Evolutionary conservation across 2,113 vertebrate genomes (phyloP).

Genomic region (Coracopsis vasa): DNA sequence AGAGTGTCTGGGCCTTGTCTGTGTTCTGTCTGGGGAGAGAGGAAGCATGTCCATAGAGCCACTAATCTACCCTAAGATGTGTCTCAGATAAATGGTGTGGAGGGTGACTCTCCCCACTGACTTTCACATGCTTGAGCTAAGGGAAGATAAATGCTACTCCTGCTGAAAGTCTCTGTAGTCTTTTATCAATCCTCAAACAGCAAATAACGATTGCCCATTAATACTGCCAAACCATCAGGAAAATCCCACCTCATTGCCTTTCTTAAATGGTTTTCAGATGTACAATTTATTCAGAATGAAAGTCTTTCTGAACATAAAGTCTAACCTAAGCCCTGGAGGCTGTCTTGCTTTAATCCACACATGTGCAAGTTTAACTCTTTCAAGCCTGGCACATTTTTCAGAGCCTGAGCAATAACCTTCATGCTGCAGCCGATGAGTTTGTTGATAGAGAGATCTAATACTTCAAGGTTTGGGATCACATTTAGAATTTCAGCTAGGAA

Average conservation of each 20-base stretch:
- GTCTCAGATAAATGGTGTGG: conserved; percentile 7
- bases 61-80: background rate
- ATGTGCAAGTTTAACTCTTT: conserved; percentile 79
- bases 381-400: conserved; percentile 72
- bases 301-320: conserved; percentile 30
- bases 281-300: conserved; percentile 15
- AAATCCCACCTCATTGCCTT: conserved; percentile 44
- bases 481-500: conserved; percentile 73
- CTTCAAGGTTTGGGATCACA: conserved; percentile 68
- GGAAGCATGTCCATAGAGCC: background rate
- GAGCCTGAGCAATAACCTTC: conserved; percentile 67
- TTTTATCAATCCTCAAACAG: conserved; percentile 38
- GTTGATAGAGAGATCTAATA: conserved; percentile 87
- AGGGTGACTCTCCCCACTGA: conserved; percentile 6
- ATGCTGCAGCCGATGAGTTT: conserved; percentile 73
- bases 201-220: conserved; percentile 3
- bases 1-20: background rate
- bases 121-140: background rate
- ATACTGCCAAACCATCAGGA: conserved; percentile 26
- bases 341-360: conserved; percentile 78
- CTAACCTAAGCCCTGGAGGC: conserved; percentile 80
- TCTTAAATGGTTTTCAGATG: conserved; percentile 57
- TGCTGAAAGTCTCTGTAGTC: conserved; percentile 1
- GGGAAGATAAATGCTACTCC: conserved; percentile 2
- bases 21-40: background rate